Base-by-base conservation (phyloP, 2,113 vertebrate species). In the Rutilus rutilus region DNA sequence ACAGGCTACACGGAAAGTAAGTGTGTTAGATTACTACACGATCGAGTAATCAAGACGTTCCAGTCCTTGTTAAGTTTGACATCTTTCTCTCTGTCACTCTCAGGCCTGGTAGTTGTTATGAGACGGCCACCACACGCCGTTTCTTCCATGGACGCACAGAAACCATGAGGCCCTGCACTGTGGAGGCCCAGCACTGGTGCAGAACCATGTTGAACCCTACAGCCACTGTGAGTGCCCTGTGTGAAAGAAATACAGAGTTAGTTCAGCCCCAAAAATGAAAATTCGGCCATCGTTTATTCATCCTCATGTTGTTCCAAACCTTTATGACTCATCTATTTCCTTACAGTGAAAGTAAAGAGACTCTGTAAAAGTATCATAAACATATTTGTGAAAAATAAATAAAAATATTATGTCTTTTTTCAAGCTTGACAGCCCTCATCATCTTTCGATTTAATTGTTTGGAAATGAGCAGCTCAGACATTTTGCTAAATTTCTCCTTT, bases 101-200 rank as follows among this genome's bases (percentile, higher is more conserved):
- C 89, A 99, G 98, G 78, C 95, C 96, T 0, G 98, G 96, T 59
- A 95, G 96, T 91, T 99, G 98, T 91, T 99, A 99, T 1, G 98
- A 99, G 93, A 99, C 98, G 0, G 98, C 98, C 17, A 97, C 89
- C 89, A 99, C 98, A 0, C 95, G 98, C 5, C 94, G 91, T 33
- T 99, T 97, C 91, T 99, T 96, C 84, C 98, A 99, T 1, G 98
- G 97, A 83, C 96, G 98, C 82, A 99, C 98, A 0, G 98, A 99
- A 91, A 99, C 98, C 1, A 87, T 99, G 93, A 92, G 98, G 5
- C 86, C 98, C 0, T 98, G 98, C 86, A 98, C 98, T 5, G 4
- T 87, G 75, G 98, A 99, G 92, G 96, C 96, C 1, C 78, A 97
- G 88, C 88, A 89, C 17, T 99, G 97, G 97, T 99, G 98, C 91